Conservation (phyloP, 2,888 invertebrate species). For the Ochlodes sylvanus region DNA sequence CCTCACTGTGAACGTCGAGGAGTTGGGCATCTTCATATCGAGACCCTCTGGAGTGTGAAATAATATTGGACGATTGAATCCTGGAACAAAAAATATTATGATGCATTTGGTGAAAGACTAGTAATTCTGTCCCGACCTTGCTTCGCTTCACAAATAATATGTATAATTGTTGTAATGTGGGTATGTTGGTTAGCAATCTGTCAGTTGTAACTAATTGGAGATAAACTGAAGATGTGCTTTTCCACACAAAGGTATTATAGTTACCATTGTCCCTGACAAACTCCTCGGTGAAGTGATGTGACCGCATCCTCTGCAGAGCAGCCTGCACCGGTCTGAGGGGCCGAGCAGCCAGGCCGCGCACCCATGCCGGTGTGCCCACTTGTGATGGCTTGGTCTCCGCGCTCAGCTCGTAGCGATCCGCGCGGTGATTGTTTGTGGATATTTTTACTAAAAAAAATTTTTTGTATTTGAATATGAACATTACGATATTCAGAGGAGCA, state of each 20-base stretch:
- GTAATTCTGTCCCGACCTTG: no score
- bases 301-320: conserved; percentile 64
- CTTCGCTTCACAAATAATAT: no score
- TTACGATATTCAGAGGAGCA: no score
- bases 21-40: conserved; percentile 76
- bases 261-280: conserved; percentile 77
- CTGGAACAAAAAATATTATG: conserved; percentile 50
- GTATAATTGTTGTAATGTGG: no score
- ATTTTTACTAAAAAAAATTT: conserved; percentile 69
- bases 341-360: conserved; percentile 69
- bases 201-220: no score
- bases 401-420: conserved; percentile 79
- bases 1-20: conserved; percentile 74
- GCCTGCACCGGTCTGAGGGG: conserved; percentile 66
- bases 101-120: background rate
- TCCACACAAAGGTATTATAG: no score
- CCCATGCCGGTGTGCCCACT: conserved; percentile 79
- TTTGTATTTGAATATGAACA: no score
- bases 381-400: conserved; percentile 74
- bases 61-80: conserved; percentile 75
- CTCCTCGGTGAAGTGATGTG: conserved; percentile 75
- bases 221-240: no score
- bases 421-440: conserved; percentile 80
- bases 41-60: conserved; percentile 72
- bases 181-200: no score